Evolutionary conservation across 2,888 invertebrate genomes (phyloP), one percentile per base, ranked within the genome.

Genomic region (Ischnus inquisitorius): DNA sequence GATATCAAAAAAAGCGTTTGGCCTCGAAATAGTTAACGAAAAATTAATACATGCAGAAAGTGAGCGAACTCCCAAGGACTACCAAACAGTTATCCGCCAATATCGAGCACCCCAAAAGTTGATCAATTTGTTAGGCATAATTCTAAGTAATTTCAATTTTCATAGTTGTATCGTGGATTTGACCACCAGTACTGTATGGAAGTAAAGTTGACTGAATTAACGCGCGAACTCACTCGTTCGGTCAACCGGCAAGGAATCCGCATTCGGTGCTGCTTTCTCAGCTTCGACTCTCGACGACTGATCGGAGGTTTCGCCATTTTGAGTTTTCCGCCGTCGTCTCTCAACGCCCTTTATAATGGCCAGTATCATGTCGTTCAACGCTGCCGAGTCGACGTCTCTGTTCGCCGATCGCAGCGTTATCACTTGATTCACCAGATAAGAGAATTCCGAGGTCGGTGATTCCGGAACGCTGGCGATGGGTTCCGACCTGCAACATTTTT

Each of bases 391-490:
- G 2, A 75, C 65, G 14, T 79, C 43, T 60, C 72, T 68, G 60
- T 72, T 74, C 8, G 72, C 74, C 46, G 87, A 83, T 80, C 90
- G 88, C 22, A 87, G 83, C 5, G 83, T 88, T 71, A 88, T 87
- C 54, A 89, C 86, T 86, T 88, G 83, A 85, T 90, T 88, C 48
- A 91, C 82, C n/a, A 90, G 85, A 71, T 88, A 80, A 14, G 88
- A 89, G 39, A 92, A 82, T 72, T 91, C 91, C 28, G 88, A 84
- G 8, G 89, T 88, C 28, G 89, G 87, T 19, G 90, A 89, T 68
- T 90, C 89, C n/a, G n/a, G n/a, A n/a, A n/a, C n/a, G n/a, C n/a
- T n/a, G n/a, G n/a, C n/a, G 25, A 67, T 69, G 25, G 48, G 69
- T 43, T 86, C 86, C 25, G 83, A 67, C 62, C 87, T 87, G 69